phyloP scores from a whole-genome alignment of 1,140 invertebrate genomes.

The Papilio polytes region DNA sequence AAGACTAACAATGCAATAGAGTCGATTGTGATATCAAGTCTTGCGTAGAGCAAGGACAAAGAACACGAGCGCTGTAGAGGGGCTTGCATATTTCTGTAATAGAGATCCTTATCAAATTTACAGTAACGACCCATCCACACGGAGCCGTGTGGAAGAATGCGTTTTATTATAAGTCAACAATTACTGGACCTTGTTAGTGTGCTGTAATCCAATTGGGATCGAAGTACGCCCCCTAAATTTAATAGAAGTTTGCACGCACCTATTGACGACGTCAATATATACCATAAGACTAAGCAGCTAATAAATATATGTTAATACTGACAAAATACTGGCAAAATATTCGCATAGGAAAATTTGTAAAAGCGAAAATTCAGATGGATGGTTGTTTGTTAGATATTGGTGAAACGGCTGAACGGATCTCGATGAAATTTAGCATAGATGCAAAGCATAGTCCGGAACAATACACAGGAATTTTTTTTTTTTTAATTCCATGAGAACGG shows the following conservation, averaged over 20 bases:
- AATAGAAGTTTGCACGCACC: slow-evolving; percentile 11
- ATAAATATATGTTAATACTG: no score
- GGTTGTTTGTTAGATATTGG: no score
- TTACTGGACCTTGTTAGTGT: slow-evolving; percentile 39
- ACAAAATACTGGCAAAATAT: no score
- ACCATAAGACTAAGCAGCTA: no score
- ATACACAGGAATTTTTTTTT: no score
- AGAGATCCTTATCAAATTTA: slow-evolving; percentile 58
- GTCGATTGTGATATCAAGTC: slow-evolving; percentile 16
- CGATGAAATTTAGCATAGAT: no score
- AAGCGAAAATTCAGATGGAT: no score
- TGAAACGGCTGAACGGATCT: no score
- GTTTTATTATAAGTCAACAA: slow-evolving; percentile 41
- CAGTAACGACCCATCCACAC: slow-evolving; percentile 61
- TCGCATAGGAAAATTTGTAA: no score
- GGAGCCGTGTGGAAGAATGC: slow-evolving; percentile 39
- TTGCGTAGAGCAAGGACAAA: neutral
- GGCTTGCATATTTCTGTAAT: slow-evolving; percentile 56
- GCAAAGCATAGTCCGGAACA: no score
- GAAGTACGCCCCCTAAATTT: slow-evolving; percentile 16
- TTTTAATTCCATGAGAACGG: no score
- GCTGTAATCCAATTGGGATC: slow-evolving; percentile 35
- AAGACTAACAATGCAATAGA: slow-evolving; percentile 13
- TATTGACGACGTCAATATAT: neutral
- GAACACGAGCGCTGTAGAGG: slow-evolving; percentile 41